These are phyloP conservation scores for Aurelia sp. DNA, from an alignment of 30 jellyfish, hydroid and myxozoan species.

Conservation along the genomic window DNA sequence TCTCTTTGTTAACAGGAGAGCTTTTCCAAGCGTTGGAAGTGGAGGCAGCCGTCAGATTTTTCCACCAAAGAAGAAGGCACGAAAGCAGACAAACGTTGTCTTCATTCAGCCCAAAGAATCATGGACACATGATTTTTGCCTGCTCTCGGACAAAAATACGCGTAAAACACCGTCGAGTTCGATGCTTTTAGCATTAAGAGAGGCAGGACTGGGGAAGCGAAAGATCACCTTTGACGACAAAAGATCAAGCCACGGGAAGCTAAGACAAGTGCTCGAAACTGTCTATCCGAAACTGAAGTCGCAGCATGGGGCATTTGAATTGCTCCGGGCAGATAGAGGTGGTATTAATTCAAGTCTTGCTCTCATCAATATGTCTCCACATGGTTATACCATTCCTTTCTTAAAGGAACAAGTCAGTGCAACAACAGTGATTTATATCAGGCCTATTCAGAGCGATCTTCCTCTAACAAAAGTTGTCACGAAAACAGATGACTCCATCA, in stretches of 20 bases:
- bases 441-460: constrained; percentile 25
- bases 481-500: constrained; percentile 32
- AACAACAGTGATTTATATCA: constrained; percentile 29
- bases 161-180: constrained; percentile 16
- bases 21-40: constrained; percentile 52
- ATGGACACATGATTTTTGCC: constrained; percentile 57
- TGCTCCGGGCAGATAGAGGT: constrained; percentile 32
- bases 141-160: constrained; percentile 10
- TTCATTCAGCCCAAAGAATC: constrained; percentile 41
- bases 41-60: constrained; percentile 14
- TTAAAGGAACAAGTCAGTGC: constrained; percentile 26
- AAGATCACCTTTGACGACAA: constrained; percentile 19
- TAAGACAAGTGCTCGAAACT: constrained; percentile 45
- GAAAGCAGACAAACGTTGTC: constrained; percentile 7
- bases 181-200: constrained; percentile 3
- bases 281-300: constrained; percentile 23
- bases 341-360: constrained; percentile 4
- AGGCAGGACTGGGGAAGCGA: constrained; percentile 37
- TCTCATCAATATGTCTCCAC: constrained; percentile 36
- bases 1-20: constrained; percentile 6
- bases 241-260: constrained; percentile 20
- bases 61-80: constrained; percentile 20
- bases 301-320: constrained; percentile 29
- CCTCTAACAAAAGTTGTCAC: neutral
- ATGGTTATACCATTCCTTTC: constrained; percentile 28